phyloP scores from a whole-genome alignment of 2,113 vertebrate genomes.

The Picathartes gymnocephalus region DNA sequence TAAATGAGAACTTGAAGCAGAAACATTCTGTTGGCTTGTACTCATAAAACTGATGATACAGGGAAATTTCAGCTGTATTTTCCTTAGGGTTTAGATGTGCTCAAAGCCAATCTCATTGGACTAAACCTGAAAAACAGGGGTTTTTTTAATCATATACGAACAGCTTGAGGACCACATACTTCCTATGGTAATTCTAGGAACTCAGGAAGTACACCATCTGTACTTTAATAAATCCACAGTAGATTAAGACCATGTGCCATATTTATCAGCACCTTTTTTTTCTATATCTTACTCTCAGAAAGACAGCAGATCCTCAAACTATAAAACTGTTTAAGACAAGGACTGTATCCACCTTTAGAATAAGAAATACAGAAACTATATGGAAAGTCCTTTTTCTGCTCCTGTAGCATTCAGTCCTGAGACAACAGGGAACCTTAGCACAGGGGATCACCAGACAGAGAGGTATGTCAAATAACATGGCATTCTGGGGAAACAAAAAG shows the following conservation, averaged over 20 bases:
- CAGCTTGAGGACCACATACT: constrained; percentile 28
- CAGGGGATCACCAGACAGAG: not conserved
- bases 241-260: not conserved
- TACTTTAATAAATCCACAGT: constrained; percentile 32
- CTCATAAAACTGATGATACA: not conserved
- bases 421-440: not conserved
- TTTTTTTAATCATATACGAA: not conserved
- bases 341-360: not conserved
- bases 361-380: not conserved
- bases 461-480: not conserved
- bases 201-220: constrained; percentile 33
- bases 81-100: not conserved
- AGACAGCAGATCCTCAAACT: not conserved
- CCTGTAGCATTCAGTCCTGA: not conserved
- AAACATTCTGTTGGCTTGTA: not conserved
- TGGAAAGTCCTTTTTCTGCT: not conserved
- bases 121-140: not conserved
- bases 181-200: constrained; percentile 11
- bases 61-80: not conserved
- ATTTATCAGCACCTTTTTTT: not conserved
- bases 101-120: not conserved
- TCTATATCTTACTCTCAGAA: not conserved
- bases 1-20: not conserved
- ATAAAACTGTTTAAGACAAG: not conserved
- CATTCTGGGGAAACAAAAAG: not conserved